Base-by-base conservation (phyloP, 2,797 vertebrate genomes). In the Megaceryle alcyon region DNA sequence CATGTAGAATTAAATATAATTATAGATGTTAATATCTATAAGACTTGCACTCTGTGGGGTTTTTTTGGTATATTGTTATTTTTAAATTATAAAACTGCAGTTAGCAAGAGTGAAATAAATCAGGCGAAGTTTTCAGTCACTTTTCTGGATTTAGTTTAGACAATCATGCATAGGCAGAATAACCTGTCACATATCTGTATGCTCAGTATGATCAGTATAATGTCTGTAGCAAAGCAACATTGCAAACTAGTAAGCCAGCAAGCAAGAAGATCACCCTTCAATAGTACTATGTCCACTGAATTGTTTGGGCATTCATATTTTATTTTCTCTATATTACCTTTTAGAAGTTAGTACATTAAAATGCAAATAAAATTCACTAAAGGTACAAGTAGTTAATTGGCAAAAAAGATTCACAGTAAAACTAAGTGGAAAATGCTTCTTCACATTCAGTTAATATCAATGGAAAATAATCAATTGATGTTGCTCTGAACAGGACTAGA, bases 271-370 rank as follows among this genome's bases (percentile, higher is more conserved):
- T 21, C 10, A 20, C 16, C 3, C n/a, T 44, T 69, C 6, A 13
- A 0, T 4, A 46, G 19, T 10, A 1, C 21, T 57, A 15, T 4
- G 22, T 7, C 13, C 18, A 21, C 29, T 31, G 39, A 49, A 21
- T 51, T 60, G 18, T 44, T 82, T n/a, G 6, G 6, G 4, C 8
- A 20, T 29, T 70, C 33, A 9, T 49, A 23, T 37, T 12, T 70
- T 29, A 21, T 33, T 31, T 84, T 95, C 10, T 20, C 9, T 48
- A 2, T 9, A 33, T 46, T 59, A 60, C 6, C 1, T 49, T 49
- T 79, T 33, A 56, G 19, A 8, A 66, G 17, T 14, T 29, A 26
- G 6, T n/a, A 60, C 3, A 70, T 86, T 29, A 53, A 68, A 70
- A 44, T 3, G 1, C 7, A 48, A 76, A 56, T 8, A 5, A 19